phyloP scores from a whole-genome alignment of 2,797 vertebrate genomes.

The Enteromius anoplus region DNA sequence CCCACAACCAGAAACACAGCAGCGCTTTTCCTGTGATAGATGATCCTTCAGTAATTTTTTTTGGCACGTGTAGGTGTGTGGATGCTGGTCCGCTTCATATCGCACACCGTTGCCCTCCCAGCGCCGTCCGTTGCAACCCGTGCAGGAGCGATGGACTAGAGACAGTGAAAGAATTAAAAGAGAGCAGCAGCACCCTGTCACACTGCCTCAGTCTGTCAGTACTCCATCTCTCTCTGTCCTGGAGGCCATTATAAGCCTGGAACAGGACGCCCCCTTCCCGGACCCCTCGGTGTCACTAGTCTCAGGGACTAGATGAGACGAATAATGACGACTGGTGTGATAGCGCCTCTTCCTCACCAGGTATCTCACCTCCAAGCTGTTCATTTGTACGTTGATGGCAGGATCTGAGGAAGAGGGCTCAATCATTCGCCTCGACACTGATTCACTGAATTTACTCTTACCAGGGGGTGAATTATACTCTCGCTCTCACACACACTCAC shows the following conservation, averaged over 20 bases:
- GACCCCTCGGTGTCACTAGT: conserved; percentile 36
- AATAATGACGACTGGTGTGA: conserved; percentile 61
- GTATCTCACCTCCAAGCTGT: conserved; percentile 54
- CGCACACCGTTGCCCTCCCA: conserved; percentile 40
- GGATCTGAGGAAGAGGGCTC: conserved; percentile 47
- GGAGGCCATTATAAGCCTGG: conserved; percentile 41
- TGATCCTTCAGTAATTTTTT: conserved; percentile 70
- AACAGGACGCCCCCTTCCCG: conserved; percentile 34
- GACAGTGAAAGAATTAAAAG: conserved; percentile 41
- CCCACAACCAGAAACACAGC: conserved; percentile 67
- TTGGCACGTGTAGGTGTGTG: conserved; percentile 5
- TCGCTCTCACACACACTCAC: conserved; percentile 38
- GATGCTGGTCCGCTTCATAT: conserved; percentile 33
- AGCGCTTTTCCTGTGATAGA: conserved; percentile 65
- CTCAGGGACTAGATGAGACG: conserved; percentile 36
- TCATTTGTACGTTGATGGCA: conserved; percentile 57
- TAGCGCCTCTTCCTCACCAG: conserved; percentile 52
- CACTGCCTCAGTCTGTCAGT: conserved; percentile 51
- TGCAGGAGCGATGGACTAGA: conserved; percentile 29
- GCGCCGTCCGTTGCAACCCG: background rate
- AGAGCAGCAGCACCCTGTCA: conserved; percentile 50
- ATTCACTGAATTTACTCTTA: conserved; percentile 58
- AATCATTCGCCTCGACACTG: conserved; percentile 57
- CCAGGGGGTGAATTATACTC: conserved; percentile 52
- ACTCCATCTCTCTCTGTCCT: conserved; percentile 54